Evolutionary conservation across 2,113 vertebrate genomes (phyloP), one percentile per base, ranked within the genome.

Genomic region (Lepus europaeus): DNA sequence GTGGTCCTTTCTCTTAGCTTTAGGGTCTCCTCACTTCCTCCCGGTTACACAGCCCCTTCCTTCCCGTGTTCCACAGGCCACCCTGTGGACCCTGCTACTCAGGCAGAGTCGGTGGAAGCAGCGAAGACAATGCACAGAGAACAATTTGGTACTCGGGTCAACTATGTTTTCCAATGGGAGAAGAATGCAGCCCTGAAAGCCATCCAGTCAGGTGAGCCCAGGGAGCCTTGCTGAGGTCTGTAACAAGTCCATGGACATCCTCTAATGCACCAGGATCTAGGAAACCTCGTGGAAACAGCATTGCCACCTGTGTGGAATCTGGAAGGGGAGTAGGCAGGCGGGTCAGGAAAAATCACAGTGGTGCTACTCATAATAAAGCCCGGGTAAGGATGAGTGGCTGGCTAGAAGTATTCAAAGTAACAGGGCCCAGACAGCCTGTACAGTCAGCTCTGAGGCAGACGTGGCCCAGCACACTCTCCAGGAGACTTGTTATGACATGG

Each of bases 161-260:
- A 97, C 66, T 83, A 98, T 83, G 96, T 98, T 87, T 98, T 98
- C 95, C 97, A 97, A 0, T 97, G 97, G 96, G 98, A 98, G 92
- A 97, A 95, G 69, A 92, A 97, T 86, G 95, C 97, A 49, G 72
- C 97, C 9, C 91, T 98, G 76, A 96, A 89, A 77, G 96, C 98
- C 86, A 96, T 98, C 70, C 96, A 98, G 97, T 97, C 97, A 97
- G 98, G 98, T 98, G 70, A 93, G 95, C 83, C 74, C 63, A 74
- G 27, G 22, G 70, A 63, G 73, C 53, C 82, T 95, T 85, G 49
- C 74, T 66, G 84, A 94, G 31, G 31, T 72, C 66, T 93, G 9
- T 77, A 39, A 74, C 56, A 89, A 72, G 51, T 68, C 63, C 10
- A 4, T 36, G 51, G 80, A 22, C 39, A 73, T 82, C 68, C 74